phyloP scores from a whole-genome alignment of 2,113 vertebrate species.

The Diadophis punctatus region DNA sequence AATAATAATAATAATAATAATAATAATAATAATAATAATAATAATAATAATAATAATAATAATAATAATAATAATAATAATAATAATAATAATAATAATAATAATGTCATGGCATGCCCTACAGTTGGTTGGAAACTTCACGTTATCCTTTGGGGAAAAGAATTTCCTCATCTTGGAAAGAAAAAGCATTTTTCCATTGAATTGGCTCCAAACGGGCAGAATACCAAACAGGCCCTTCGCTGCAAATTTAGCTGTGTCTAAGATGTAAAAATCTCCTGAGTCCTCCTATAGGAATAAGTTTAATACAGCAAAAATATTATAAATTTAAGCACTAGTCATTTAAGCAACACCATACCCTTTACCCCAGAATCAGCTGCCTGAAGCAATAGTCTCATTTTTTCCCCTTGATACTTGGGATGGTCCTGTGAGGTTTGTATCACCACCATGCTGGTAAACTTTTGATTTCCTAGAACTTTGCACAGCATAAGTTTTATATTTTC shows the following conservation, averaged over 20 bases:
- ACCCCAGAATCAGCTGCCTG: background rate
- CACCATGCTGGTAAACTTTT: background rate
- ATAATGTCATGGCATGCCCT: background rate
- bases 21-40: too few relatives aligned
- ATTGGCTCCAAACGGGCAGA: background rate
- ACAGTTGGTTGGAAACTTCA: background rate
- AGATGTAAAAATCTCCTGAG: background rate
- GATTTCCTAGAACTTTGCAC: background rate
- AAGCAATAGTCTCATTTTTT: background rate
- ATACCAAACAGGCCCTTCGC: background rate
- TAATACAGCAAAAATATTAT: background rate
- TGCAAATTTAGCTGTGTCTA: background rate
- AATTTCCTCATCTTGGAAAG: background rate
- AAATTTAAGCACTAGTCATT: background rate
- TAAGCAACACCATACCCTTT: background rate
- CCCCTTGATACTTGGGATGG: background rate
- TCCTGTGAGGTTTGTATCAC: background rate
- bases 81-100: background rate
- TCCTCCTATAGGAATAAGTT: background rate
- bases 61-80: too few relatives aligned
- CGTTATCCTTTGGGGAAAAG: background rate
- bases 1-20: too few relatives aligned
- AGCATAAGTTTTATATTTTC: background rate
- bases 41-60: too few relatives aligned
- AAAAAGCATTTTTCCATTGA: background rate